Base-by-base conservation (phyloP, 2,888 invertebrate genomes). In the Polyploca ridens region DNA sequence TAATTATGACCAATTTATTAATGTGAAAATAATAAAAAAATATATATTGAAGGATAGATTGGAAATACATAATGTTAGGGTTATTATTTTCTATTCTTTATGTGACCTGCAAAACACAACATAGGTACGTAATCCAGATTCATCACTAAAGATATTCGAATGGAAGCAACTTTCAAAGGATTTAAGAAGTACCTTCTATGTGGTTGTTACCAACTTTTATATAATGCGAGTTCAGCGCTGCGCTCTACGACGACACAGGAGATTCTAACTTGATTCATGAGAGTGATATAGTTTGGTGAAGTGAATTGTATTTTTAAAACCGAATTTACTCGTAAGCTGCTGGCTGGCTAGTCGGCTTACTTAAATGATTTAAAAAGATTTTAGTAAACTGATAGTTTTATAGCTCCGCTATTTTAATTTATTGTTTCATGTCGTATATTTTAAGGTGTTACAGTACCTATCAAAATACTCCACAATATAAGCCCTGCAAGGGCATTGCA, bases 161-260 rank as follows among this genome's bases (percentile, higher is more conserved):
- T 71, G 74, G 73, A 67, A 73, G 73, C 74, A 75, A 79, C 73
- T 81, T 78, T 67, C 76, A 81, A 79, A 76, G 81, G 84, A 83
- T 86, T 86, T 81, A 82, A 78, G 82, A 79, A 74, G 77, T 75
- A 89, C 90, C 84, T 90, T 90, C 79, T 80, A 85, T 27, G 27
- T 27, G 27, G 2, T 87, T 88, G 89, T 89, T 90, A 89, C 77
- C 66, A 89, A 89, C 81, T 87, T 90, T 88, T 86, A 84, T 86
- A 85, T 85, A 89, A 85, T 83, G 84, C 81, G 83, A 82, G 80
- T 83, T 81, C 76, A 75, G 76, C 74, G 78, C 76, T 67, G 76
- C 74, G 78, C 74, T 78, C 76, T 67, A 75, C 77, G 79, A 73
- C 79, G 85, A 82, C 83, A 82, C 76, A 74, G 67, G 82, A 79